Conservation (phyloP, 2,888 invertebrate genomes). For the Flexamia atlantica region DNA sequence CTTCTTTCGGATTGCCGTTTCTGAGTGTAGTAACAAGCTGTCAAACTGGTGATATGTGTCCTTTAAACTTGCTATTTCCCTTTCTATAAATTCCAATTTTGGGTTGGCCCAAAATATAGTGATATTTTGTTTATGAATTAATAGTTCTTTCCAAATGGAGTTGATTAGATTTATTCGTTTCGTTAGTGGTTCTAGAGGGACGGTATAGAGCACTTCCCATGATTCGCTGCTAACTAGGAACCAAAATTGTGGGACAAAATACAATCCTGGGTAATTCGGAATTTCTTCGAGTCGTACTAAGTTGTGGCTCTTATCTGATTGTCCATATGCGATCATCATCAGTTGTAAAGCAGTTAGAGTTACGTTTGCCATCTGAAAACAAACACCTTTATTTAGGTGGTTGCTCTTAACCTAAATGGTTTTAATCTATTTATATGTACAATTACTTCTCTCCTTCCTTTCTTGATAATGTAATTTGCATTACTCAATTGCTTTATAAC, state of each 20-base stretch:
- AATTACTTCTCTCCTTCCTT: too few relatives aligned
- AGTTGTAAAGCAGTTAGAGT: too few relatives aligned
- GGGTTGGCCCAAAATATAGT: too few relatives aligned
- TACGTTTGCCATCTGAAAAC: too few relatives aligned
- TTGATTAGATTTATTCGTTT: not conserved
- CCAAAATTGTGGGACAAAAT: conserved; percentile 34
- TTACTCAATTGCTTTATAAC: not conserved
- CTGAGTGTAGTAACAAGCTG: not conserved
- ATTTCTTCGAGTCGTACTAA: not conserved
- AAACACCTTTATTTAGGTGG: too few relatives aligned
- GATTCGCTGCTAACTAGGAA: conserved; percentile 7
- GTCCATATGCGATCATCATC: too few relatives aligned
- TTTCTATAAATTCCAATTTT: conserved; percentile 5
- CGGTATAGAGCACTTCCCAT: too few relatives aligned
- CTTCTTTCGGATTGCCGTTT: not conserved
- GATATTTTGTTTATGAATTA: not conserved
- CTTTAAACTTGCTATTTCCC: not conserved
- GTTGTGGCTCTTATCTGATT: not conserved
- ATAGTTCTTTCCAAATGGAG: not conserved
- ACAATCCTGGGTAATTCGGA: conserved; percentile 25
- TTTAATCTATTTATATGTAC: too few relatives aligned
- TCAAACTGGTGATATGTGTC: too few relatives aligned
- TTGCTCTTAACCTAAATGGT: too few relatives aligned
- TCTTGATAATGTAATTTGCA: conserved; percentile 49
- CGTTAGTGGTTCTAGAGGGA: not conserved